Evolutionary conservation across 2,797 vertebrate genomes (phyloP).

Genomic region (Sternarchorhynchus goeldii): DNA sequence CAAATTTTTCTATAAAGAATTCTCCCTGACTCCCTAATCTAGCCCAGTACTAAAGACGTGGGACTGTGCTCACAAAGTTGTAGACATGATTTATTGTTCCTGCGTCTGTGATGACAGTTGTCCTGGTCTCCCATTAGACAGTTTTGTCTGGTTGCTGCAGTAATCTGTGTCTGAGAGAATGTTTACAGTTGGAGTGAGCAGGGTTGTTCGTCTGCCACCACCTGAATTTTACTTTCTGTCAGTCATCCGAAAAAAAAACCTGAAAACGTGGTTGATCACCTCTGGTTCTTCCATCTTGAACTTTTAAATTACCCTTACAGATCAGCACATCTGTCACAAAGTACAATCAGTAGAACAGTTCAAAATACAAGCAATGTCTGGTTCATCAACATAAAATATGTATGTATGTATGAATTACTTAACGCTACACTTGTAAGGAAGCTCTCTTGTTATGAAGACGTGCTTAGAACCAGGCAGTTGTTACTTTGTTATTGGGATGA

Average conservation of each 20-base stretch:
- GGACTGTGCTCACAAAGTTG: slow-evolving; percentile 6
- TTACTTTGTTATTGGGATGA: slow-evolving; percentile 18
- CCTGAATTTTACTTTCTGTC: slow-evolving; percentile 22
- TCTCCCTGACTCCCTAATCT: slow-evolving; percentile 38
- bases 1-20: slow-evolving; percentile 30
- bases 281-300: not conserved
- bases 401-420: no score
- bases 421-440: no score
- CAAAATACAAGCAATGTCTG: no score
- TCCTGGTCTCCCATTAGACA: slow-evolving; percentile 37
- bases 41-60: slow-evolving; percentile 12
- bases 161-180: slow-evolving; percentile 22
- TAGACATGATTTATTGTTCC: slow-evolving; percentile 22
- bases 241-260: not conserved
- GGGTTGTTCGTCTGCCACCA: slow-evolving; percentile 31
- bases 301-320: slow-evolving; percentile 11
- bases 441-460: no score
- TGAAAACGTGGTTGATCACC: not conserved
- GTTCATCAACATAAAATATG: no score
- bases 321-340: not conserved
- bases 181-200: slow-evolving; percentile 18
- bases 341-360: not conserved
- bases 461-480: not conserved
- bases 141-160: slow-evolving; percentile 24
- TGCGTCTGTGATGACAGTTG: slow-evolving; percentile 9